These are phyloP conservation scores for Apistogramma diplotaenia DNA, from an alignment of 2,113 vertebrate species.

Conservation along the genomic window DNA sequence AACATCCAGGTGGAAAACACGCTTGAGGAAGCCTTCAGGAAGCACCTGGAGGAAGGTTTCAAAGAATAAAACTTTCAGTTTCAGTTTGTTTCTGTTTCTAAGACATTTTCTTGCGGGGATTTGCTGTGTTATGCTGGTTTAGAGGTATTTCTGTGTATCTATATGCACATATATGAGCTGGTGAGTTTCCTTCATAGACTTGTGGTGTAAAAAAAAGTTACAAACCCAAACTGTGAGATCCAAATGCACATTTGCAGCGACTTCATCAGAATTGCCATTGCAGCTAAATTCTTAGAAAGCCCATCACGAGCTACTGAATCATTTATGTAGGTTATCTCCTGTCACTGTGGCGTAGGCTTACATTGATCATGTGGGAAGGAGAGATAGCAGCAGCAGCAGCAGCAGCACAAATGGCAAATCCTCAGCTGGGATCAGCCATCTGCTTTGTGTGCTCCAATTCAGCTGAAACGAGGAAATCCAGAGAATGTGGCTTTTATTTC, in stretches of 20 bases:
- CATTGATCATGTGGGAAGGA: conserved; percentile 9
- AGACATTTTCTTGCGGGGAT: not conserved
- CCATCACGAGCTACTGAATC: conserved; percentile 23
- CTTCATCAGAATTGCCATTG: not conserved
- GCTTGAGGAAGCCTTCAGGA: not conserved
- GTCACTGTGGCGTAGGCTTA: not conserved
- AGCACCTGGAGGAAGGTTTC: not conserved
- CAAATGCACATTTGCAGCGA: not conserved
- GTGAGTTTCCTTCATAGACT: not conserved
- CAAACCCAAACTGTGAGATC: not conserved
- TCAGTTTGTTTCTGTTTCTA: not conserved
- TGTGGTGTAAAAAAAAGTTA: not conserved
- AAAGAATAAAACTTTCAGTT: not conserved
- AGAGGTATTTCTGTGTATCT: not conserved
- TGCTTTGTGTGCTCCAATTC: conserved; percentile 13
- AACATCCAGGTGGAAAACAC: not conserved
- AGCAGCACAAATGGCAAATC: conserved; percentile 19
- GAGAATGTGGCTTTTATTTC: not conserved
- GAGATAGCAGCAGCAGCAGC: conserved; percentile 26
- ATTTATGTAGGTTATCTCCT: conserved; percentile 13
- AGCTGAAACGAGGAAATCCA: not conserved
- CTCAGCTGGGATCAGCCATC: conserved; percentile 12
- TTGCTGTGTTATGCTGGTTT: not conserved
- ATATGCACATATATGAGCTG: not conserved
- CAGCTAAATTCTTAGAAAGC: conserved; percentile 1